A percentile compares a stretch with the other conserved stretches of the same genome.
Evolutionary conservation across 2,888 invertebrate genomes (phyloP).

Genomic region (Brachypalpus laphriformis): DNA sequence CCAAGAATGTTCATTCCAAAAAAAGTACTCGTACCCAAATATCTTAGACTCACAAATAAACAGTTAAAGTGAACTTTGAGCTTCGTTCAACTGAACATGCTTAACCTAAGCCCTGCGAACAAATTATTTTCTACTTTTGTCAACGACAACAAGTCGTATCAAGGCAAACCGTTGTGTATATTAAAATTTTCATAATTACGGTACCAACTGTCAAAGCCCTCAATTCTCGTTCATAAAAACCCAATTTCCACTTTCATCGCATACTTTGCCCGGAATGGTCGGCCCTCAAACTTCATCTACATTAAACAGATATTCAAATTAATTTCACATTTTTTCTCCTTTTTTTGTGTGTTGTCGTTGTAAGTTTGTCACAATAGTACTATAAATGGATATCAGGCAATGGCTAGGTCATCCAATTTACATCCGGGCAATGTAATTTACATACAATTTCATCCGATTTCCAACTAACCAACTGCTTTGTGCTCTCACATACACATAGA

Average conservation of each 20-base stretch:
- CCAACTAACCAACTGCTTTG: conserved; percentile 36
- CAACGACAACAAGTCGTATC: conserved; percentile 29
- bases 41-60: too few species aligned
- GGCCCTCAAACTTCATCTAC: conserved; percentile 58
- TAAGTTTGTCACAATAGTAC: conserved; percentile 50
- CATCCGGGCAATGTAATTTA: conserved; percentile 73
- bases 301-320: conserved; percentile 72
- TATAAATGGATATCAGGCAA: conserved; percentile 65
- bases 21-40: too few species aligned
- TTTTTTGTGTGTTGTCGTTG: conserved; percentile 26
- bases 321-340: conserved; percentile 55
- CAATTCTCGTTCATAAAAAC: conserved; percentile 42
- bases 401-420: conserved; percentile 73
- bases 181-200: conserved; percentile 56
- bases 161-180: conserved; percentile 8
- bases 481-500: background rate
- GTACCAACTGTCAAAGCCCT: conserved; percentile 29
- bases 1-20: too few species aligned
- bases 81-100: background rate
- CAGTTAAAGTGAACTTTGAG: background rate
- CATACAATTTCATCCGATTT: conserved; percentile 72
- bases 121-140: background rate
- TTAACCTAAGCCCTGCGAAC: background rate
- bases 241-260: conserved; percentile 57
- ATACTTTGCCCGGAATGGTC: conserved; percentile 17